phyloP scores from a whole-genome alignment of 2,113 vertebrate species.

The Muntiacus muntjak region DNA sequence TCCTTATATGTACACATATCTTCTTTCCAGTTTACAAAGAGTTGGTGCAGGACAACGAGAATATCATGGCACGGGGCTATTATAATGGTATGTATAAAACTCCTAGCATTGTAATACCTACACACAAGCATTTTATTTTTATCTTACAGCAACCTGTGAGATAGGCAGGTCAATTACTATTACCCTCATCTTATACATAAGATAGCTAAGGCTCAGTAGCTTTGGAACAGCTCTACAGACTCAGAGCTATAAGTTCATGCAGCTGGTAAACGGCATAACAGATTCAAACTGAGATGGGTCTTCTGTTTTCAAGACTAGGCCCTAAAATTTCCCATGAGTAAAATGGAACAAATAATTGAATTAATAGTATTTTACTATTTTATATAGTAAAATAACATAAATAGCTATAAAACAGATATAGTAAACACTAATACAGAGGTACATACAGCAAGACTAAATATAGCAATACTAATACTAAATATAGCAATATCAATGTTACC shows the following conservation, averaged over 20 bases:
- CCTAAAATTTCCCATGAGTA: background rate
- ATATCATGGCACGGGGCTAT: background rate
- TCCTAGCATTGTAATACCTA: background rate
- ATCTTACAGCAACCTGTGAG: background rate
- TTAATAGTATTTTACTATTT: background rate
- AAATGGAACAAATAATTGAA: constrained; percentile 22
- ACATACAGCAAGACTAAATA: background rate
- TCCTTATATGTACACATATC: background rate
- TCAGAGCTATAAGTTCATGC: background rate
- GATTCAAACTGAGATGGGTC: background rate
- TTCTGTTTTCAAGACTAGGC: background rate
- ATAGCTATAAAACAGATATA: background rate
- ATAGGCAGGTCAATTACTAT: background rate
- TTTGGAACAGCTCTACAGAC: too few relatives aligned
- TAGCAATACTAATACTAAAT: background rate
- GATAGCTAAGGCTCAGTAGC: background rate
- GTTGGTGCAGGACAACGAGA: background rate
- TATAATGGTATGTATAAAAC: background rate
- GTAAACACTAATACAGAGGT: background rate
- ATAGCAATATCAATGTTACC: constrained; percentile 70
- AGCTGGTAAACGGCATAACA: background rate
- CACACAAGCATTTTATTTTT: background rate
- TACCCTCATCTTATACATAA: background rate
- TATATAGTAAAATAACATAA: background rate
- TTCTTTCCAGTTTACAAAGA: background rate